Percentiles rank a stretch among this genome's conserved stretches.
Evolutionary conservation across 2,888 invertebrate species (phyloP).

Genomic region (Caenorhabditis doughertyi): DNA sequence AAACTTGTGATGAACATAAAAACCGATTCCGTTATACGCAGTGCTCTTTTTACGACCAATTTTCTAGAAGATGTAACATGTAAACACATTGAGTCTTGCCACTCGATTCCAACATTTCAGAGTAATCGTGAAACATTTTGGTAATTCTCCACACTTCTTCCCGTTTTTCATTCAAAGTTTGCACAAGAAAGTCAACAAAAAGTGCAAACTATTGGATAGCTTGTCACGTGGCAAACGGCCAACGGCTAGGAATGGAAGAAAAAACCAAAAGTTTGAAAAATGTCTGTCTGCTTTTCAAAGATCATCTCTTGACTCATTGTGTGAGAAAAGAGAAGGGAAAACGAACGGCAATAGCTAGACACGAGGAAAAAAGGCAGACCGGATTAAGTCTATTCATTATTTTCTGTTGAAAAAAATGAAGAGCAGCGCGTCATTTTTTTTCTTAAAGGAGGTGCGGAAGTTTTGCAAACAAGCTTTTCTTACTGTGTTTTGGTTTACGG

Average conservation of each 20-base stretch:
- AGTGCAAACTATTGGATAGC: slow-evolving; percentile 28
- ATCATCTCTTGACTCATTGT: slow-evolving; percentile 25
- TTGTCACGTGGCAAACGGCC: slow-evolving; percentile 46
- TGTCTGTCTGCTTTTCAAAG: slow-evolving; percentile 28
- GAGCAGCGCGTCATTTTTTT: slow-evolving; percentile 32
- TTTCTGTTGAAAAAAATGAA: slow-evolving; percentile 20
- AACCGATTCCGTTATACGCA: slow-evolving; percentile 25
- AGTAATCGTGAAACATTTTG: slow-evolving; percentile 4
- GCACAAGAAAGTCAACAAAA: slow-evolving; percentile 47
- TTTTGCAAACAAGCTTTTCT: slow-evolving; percentile 15
- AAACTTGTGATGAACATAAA: slow-evolving; percentile 40
- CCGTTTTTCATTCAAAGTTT: slow-evolving; percentile 14
- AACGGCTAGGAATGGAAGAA: slow-evolving; percentile 20
- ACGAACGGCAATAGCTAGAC: slow-evolving; percentile 19
- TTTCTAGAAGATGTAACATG: slow-evolving; percentile 15
- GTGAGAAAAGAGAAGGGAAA: too few species aligned
- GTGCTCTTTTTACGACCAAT: slow-evolving; percentile 51
- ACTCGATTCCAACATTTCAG: background rate
- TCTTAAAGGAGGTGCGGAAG: background rate
- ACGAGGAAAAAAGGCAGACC: slow-evolving; percentile 19
- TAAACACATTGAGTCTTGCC: background rate
- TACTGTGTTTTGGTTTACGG: slow-evolving; percentile 15
- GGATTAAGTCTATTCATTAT: slow-evolving; percentile 30
- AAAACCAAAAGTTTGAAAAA: slow-evolving; percentile 16
- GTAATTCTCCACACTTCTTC: background rate